Percentiles rank a stretch among this genome's conserved stretches.
phyloP scores from a whole-genome alignment of 2,888 invertebrate genomes.

The Neocrepidodera transversa region DNA sequence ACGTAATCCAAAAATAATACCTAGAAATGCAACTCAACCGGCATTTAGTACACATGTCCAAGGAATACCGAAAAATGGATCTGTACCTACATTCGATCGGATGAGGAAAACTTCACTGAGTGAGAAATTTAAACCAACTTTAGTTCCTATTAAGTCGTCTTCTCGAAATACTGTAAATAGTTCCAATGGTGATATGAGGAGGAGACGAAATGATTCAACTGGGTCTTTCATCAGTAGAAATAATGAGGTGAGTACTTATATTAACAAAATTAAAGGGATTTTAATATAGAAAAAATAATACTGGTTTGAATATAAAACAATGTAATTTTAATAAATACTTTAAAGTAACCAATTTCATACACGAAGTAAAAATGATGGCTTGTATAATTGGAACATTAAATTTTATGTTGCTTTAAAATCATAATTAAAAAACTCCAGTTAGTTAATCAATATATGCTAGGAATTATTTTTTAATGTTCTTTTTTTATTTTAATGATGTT shows the following conservation, averaged over 20 bases:
- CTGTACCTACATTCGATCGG: slow-evolving; percentile 88
- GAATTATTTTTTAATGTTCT: no score
- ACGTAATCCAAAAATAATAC: slow-evolving; percentile 63
- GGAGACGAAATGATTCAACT: slow-evolving; percentile 64
- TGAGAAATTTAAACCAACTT: slow-evolving; percentile 83
- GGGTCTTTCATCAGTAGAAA: slow-evolving; percentile 67
- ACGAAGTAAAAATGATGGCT: no score
- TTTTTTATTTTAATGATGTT: no score
- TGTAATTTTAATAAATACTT: no score
- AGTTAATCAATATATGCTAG: no score
- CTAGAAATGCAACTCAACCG: slow-evolving; percentile 86
- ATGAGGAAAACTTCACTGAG: slow-evolving; percentile 84
- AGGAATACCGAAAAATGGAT: slow-evolving; percentile 84
- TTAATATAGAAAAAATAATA: no score
- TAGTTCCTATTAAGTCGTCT: slow-evolving; percentile 81
- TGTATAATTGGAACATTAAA: no score
- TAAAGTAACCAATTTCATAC: no score
- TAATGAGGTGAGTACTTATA: slow-evolving; percentile 65
- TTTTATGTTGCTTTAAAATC: no score
- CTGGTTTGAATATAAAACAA: no score
- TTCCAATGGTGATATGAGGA: slow-evolving; percentile 78
- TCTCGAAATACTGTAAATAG: slow-evolving; percentile 75
- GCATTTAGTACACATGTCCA: slow-evolving; percentile 72
- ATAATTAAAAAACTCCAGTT: no score
- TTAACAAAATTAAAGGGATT: no score